Conservation (phyloP, 2,113 vertebrate species). For the Cnemophilus loriae region DNA sequence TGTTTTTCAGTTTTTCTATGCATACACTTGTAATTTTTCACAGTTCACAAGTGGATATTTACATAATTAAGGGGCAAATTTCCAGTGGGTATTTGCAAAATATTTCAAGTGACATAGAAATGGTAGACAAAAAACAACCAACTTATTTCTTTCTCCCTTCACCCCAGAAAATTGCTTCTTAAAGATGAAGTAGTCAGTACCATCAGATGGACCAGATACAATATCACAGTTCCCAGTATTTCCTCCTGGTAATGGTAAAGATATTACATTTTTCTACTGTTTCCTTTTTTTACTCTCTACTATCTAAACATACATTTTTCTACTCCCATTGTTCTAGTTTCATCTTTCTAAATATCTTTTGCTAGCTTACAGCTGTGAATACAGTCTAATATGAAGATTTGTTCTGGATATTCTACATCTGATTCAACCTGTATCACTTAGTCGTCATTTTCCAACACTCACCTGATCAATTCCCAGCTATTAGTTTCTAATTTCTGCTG, state of each 20-base stretch:
- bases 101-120: not conserved
- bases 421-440: not conserved
- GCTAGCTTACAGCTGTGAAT: not conserved
- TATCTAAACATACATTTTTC: too few species aligned
- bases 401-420: not conserved
- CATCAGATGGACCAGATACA: not conserved
- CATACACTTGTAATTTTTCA: not conserved
- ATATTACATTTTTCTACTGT: too few species aligned
- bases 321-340: not conserved
- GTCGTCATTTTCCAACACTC: not conserved
- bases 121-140: not conserved
- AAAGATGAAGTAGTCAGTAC: not conserved
- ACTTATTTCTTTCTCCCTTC: not conserved
- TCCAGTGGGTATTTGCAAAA: not conserved
- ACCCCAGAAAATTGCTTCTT: not conserved
- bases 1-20: not conserved
- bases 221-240: not conserved
- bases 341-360: not conserved
- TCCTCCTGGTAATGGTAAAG: not conserved
- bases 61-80: not conserved
- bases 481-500: not conserved
- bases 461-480: not conserved
- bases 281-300: too few species aligned
- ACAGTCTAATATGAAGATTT: not conserved
- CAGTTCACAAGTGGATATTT: not conserved